Evolutionary conservation across 2,888 invertebrate genomes (phyloP), one percentile per base, ranked within the genome.

Genomic region (Tubulanus polymorphus): DNA sequence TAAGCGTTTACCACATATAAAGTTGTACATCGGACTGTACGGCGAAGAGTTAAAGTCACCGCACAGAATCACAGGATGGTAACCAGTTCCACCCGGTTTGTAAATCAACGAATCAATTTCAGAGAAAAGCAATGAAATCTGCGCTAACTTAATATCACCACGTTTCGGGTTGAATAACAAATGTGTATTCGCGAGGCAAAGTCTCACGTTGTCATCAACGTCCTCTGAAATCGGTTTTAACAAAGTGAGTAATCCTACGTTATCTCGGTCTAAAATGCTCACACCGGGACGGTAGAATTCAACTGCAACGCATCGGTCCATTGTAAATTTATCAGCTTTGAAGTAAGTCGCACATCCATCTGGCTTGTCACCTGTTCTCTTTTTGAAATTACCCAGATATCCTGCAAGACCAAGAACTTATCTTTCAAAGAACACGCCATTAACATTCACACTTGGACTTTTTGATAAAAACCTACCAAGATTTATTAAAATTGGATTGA

Each of bases 301-400:
- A 46, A 96, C 88, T 48, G 83, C 83, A 0, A 84, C 78, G 53
- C 85, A 82, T 45, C 87, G 85, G 3, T 87, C 70, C 53, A 92
- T 74, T 45, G 83, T 79, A 65, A 96, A 89, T 54, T 85, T 81
- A 23, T 84, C 79, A 8, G 79, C 75, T 66, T 87, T 88, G 76
- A 86, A 95, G 72, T 91, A 89, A 41, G 94, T 88, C 0, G 94
- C 92, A 78, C 95, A 91, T 0, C 97, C 97, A 79, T 99, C 97
- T 10, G 82, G 81, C 67, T 90, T 85, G 32, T 68, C 64, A 81
- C 80, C 69, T 15, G 93, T 93, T 70, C 91, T 85, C 76, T 89
- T 88, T 78, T 93, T 92, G 75, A 85, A 95, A 2, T 90, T 73
- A 48, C 89, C 87, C 29, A 80, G 79, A 72, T 90, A 92, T 1